These are phyloP conservation scores for Campaea margaritaria DNA, from an alignment of 2,888 invertebrate genomes.

Conservation along the genomic window DNA sequence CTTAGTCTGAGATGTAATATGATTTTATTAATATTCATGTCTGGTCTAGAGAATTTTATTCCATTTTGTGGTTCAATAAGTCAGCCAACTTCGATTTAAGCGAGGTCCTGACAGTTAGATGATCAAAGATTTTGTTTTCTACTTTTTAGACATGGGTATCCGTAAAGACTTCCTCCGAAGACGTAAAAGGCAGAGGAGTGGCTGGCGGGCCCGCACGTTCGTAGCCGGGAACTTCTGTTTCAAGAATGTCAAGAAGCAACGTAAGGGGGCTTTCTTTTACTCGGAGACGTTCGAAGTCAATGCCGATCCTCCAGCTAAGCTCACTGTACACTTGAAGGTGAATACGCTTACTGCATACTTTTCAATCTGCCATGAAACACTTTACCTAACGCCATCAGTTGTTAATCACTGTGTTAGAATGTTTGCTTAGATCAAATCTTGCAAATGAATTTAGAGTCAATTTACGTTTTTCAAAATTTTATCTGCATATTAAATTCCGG, in stretches of 20 bases:
- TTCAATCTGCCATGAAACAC: not conserved
- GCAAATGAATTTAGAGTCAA: no score
- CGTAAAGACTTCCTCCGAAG: slow-evolving; percentile 54
- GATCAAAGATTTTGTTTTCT: not conserved
- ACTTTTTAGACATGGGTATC: slow-evolving; percentile 59
- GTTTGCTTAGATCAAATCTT: no score
- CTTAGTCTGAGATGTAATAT: no score
- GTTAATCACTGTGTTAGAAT: no score
- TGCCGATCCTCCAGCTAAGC: slow-evolving; percentile 56
- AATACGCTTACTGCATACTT: not conserved
- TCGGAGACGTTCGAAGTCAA: slow-evolving; percentile 67
- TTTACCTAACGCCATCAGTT: no score
- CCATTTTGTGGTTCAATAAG: no score
- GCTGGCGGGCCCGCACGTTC: slow-evolving; percentile 66
- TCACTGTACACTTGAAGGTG: slow-evolving; percentile 53
- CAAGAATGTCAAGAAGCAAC: slow-evolving; percentile 48
- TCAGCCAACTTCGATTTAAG: no score
- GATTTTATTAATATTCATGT: no score
- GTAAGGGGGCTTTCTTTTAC: slow-evolving; percentile 59
- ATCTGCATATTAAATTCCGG: no score
- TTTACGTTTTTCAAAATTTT: no score
- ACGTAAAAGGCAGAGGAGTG: slow-evolving; percentile 53
- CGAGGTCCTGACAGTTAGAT: no score
- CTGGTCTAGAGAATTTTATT: no score
- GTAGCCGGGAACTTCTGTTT: slow-evolving; percentile 65